Conservation (phyloP, 2,113 vertebrate species). For the Callithrix jacchus region DNA sequence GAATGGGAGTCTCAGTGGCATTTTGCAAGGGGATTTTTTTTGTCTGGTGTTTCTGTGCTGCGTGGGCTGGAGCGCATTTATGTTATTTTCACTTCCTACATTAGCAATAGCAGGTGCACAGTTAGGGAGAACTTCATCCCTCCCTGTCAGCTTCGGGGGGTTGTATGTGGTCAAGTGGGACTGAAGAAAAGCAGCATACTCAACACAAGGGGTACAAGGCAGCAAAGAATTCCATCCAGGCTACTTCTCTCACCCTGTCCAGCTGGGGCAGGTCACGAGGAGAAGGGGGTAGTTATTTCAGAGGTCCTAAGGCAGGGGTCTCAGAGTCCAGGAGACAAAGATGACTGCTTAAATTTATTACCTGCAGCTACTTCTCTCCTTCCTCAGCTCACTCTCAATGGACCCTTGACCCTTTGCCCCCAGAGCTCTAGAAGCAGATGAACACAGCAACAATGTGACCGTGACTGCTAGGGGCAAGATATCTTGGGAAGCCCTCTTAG, state of each 20-base stretch:
- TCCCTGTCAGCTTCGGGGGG: neutral
- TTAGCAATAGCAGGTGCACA: constrained; percentile 66
- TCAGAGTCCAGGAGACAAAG: neutral
- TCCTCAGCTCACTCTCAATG: neutral
- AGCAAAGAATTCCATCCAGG: constrained; percentile 35
- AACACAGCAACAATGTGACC: too few relatives aligned
- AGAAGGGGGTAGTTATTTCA: neutral
- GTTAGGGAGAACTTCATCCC: constrained; percentile 59
- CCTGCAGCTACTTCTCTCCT: neutral
- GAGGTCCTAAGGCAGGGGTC: neutral
- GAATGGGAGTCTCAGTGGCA: constrained; percentile 29
- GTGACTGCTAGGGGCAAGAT: neutral
- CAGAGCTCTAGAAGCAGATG: neutral
- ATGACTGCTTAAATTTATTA: neutral
- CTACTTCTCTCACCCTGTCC: neutral
- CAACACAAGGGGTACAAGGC: constrained; percentile 62
- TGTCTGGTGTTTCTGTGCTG: constrained; percentile 49
- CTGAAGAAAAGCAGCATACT: neutral
- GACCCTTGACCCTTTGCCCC: neutral
- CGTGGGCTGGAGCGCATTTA: constrained; percentile 21
- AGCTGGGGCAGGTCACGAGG: accelerated
- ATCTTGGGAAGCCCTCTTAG: neutral
- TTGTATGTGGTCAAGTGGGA: constrained; percentile 59
- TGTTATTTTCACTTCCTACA: constrained; percentile 73
- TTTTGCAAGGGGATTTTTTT: constrained; percentile 63